phyloP scores from a whole-genome alignment of 2,797 vertebrate species.

The Taeniopygia guttata region DNA sequence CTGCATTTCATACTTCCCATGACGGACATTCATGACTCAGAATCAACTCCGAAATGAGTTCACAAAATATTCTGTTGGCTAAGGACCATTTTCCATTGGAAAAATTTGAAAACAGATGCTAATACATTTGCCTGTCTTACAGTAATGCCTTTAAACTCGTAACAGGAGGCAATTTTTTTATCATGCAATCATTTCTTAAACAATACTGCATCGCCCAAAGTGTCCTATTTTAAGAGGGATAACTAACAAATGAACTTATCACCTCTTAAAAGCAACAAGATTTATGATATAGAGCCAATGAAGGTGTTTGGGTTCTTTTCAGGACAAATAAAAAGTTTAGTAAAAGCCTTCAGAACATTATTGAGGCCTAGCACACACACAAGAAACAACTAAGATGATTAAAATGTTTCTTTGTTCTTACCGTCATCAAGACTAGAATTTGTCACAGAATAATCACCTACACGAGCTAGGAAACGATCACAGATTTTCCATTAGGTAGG shows the following conservation, averaged over 20 bases:
- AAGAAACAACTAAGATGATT: background rate
- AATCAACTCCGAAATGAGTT: background rate
- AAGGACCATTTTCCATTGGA: conserved; percentile 10
- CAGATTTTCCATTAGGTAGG: background rate
- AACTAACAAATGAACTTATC: background rate
- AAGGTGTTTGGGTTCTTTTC: background rate
- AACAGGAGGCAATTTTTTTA: background rate
- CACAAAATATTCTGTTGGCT: background rate
- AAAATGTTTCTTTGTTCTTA: background rate
- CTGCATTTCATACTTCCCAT: conserved; percentile 18
- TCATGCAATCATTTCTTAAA: background rate
- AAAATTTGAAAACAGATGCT: conserved; percentile 2
- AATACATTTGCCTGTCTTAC: background rate
- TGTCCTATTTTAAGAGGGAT: background rate
- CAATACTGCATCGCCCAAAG: background rate
- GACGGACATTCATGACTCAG: conserved; percentile 29
- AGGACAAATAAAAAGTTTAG: background rate
- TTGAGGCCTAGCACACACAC: background rate
- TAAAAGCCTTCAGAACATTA: background rate
- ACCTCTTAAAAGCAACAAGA: background rate
- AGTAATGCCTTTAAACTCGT: background rate
- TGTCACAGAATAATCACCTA: background rate
- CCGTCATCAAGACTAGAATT: background rate
- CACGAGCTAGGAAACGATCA: background rate
- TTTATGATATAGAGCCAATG: background rate